Conservation (phyloP, 2,888 invertebrate genomes). For the Trichacis sp. region DNA sequence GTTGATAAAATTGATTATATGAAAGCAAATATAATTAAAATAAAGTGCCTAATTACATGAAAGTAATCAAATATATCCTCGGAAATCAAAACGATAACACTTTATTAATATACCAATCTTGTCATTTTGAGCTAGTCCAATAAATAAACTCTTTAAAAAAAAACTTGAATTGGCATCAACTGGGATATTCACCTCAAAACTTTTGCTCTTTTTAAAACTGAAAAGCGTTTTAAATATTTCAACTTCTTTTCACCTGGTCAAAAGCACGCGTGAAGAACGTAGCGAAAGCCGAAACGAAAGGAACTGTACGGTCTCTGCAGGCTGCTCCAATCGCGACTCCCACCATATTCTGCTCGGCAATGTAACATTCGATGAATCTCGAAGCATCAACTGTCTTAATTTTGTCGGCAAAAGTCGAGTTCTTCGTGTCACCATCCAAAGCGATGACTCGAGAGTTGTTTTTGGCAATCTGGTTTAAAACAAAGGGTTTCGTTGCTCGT, state of each 20-base stretch:
- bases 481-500: neutral
- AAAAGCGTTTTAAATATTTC: too few relatives aligned
- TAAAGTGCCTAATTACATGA: too few relatives aligned
- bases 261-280: constrained; percentile 97
- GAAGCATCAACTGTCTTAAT: constrained; percentile 80
- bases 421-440: constrained; percentile 97
- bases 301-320: constrained; percentile 91
- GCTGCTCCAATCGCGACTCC: constrained; percentile 96
- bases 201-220: too few relatives aligned
- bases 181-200: too few relatives aligned
- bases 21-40: too few relatives aligned
- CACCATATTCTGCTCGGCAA: constrained; percentile 98
- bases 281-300: constrained; percentile 97
- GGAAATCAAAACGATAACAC: too few relatives aligned
- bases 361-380: constrained; percentile 96
- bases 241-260: constrained; percentile 89
- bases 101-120: too few relatives aligned
- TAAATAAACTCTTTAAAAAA: too few relatives aligned
- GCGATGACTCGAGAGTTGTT: constrained; percentile 85
- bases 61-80: too few relatives aligned
- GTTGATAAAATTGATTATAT: too few relatives aligned
- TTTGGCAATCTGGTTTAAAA: constrained; percentile 68
- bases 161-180: too few relatives aligned
- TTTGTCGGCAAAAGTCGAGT: constrained; percentile 97
- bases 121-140: too few relatives aligned